Conservation (phyloP, 2,113 vertebrate species). For the Piprites chloris region DNA sequence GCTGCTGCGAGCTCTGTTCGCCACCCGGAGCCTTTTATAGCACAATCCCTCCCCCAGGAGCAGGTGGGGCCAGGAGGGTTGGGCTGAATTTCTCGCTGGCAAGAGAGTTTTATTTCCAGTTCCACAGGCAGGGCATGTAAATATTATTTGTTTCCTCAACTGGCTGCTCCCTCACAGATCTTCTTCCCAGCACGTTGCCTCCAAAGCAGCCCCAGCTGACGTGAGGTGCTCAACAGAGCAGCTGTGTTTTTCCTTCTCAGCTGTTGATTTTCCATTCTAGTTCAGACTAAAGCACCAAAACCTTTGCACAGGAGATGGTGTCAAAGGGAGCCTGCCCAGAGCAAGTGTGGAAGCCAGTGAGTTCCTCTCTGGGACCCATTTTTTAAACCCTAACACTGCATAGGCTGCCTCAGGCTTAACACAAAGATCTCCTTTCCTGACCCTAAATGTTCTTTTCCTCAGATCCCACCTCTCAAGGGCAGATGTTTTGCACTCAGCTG, state of each 20-base stretch:
- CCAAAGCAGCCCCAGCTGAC: background rate
- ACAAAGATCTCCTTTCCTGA: background rate
- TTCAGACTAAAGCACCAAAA: background rate
- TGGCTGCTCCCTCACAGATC: background rate
- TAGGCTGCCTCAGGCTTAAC: background rate
- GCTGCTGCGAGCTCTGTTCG: background rate
- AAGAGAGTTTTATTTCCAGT: background rate
- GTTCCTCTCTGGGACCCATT: background rate
- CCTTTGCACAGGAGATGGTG: background rate
- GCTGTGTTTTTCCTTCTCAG: background rate
- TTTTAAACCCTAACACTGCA: background rate
- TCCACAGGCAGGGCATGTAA: background rate
- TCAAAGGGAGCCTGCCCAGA: background rate
- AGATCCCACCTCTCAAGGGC: background rate
- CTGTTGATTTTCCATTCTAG: background rate
- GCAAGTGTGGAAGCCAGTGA: background rate
- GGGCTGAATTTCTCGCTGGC: background rate
- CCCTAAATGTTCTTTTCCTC: background rate
- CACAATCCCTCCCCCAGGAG: background rate
- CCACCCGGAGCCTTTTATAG: slow-evolving; percentile 21
- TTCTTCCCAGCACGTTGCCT: background rate
- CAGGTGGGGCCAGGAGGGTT: background rate
- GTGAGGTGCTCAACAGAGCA: background rate
- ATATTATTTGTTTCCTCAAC: slow-evolving; percentile 38
- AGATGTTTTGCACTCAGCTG: background rate